Evolutionary conservation across 37 sponge, comb jelly and placozoan genomes (phyloP).

Genomic region (Dysidea cf. avara): DNA sequence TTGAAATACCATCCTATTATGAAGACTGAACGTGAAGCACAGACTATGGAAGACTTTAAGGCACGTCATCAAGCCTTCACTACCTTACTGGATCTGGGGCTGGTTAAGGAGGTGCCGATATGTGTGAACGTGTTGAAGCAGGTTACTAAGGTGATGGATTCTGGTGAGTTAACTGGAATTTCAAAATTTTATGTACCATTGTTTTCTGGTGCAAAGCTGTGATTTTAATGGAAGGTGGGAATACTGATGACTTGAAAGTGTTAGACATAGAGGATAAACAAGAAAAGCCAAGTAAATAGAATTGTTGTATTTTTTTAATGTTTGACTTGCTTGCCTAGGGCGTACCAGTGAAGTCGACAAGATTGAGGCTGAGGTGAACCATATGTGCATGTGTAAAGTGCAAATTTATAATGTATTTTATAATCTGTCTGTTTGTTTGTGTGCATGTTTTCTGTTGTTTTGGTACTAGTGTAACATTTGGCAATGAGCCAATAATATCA

Average conservation of each 20-base stretch:
- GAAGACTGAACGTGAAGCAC: conserved; percentile 11
- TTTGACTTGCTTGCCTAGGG: no score
- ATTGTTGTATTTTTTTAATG: no score
- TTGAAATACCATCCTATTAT: conserved; percentile 64
- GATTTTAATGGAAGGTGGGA: conserved; percentile 80
- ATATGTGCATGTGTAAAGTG: no score
- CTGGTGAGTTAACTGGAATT: conserved; percentile 20
- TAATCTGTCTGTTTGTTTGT: no score
- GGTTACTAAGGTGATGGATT: conserved; percentile 47
- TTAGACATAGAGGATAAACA: no score
- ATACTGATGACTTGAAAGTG: conserved; percentile 53
- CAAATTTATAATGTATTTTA: no score
- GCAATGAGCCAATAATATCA: no score
- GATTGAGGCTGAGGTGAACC: no score
- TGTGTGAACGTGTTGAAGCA: conserved; percentile 5
- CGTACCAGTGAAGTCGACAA: no score
- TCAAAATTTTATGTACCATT: not conserved
- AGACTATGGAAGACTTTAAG: conserved; percentile 14
- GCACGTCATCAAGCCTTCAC: conserved; percentile 39
- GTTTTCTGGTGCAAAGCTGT: conserved; percentile 30
- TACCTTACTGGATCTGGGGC: conserved; percentile 28
- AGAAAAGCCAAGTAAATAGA: no score
- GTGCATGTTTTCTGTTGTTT: no score
- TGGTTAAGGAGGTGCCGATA: conserved; percentile 38
- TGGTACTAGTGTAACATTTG: no score